These are phyloP conservation scores for Jacana jacana DNA, from an alignment of 2,113 vertebrate species.

Conservation along the genomic window DNA sequence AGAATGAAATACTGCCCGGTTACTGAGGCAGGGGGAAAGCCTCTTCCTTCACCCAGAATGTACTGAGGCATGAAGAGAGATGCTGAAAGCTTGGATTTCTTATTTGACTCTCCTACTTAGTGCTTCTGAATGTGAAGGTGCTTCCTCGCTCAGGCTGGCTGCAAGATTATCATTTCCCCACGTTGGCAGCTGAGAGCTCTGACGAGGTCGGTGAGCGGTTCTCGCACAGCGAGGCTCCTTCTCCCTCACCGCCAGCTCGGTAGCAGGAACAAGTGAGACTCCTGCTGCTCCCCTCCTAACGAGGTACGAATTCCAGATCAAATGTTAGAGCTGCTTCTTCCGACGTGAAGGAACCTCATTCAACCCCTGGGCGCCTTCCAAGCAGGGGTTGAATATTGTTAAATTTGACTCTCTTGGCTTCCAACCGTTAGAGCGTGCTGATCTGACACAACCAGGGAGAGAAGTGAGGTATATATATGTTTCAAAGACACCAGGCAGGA, in stretches of 20 bases:
- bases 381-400: neutral
- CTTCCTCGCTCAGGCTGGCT: neutral
- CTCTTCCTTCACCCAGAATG: neutral
- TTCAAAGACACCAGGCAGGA: neutral
- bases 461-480: neutral
- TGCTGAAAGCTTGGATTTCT: neutral
- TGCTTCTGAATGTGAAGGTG: neutral
- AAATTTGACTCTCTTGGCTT: neutral
- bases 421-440: neutral
- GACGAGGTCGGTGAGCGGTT: neutral
- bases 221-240: neutral
- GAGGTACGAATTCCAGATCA: slow-evolving; percentile 1
- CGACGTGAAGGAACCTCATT: neutral
- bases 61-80: neutral
- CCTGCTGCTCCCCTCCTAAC: slow-evolving; percentile 8
- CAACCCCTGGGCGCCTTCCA: neutral
- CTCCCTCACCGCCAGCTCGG: neutral
- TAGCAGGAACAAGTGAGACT: neutral
- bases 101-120: neutral
- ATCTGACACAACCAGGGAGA: neutral
- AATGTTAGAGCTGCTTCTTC: neutral
- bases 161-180: neutral
- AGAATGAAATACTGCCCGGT: neutral
- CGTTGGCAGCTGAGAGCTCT: neutral
- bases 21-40: neutral